These are phyloP conservation scores for Lacerta viridis DNA, from an alignment of 2,797 vertebrate genomes.

Conservation along the genomic window DNA sequence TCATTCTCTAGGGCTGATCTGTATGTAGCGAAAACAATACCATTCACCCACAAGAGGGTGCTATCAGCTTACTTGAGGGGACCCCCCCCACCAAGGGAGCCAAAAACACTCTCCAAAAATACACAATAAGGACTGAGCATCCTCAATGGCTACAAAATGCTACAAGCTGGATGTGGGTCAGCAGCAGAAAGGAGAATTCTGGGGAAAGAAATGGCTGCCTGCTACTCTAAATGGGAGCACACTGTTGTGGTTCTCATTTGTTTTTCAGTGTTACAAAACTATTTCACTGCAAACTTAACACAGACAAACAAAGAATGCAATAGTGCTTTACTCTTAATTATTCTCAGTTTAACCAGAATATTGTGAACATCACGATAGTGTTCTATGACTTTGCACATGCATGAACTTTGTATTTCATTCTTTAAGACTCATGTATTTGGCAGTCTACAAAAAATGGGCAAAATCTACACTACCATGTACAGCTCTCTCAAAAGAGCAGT, in stretches of 20 bases:
- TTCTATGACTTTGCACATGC: background rate
- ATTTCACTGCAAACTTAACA: background rate
- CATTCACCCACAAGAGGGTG: background rate
- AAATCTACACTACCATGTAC: slow-evolving; percentile 28
- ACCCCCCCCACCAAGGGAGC: background rate
- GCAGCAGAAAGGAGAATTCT: no score
- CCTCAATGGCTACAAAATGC: background rate
- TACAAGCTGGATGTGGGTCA: background rate
- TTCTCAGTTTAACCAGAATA: background rate
- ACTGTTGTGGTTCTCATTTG: background rate
- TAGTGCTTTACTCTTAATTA: background rate
- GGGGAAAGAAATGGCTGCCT: background rate
- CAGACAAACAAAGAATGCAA: background rate
- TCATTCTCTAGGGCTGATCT: background rate
- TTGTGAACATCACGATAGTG: background rate
- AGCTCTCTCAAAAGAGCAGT: slow-evolving; percentile 14
- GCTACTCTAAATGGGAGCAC: background rate
- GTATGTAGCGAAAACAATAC: background rate
- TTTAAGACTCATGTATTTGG: background rate
- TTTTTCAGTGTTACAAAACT: background rate
- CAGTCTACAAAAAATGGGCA: slow-evolving; percentile 11
- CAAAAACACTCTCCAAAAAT: background rate
- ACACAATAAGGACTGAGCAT: background rate
- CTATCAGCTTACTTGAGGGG: background rate
- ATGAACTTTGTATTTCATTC: background rate